phyloP scores from a whole-genome alignment of 64 coral and sea anemone species.

The Stylophora pistillata region DNA sequence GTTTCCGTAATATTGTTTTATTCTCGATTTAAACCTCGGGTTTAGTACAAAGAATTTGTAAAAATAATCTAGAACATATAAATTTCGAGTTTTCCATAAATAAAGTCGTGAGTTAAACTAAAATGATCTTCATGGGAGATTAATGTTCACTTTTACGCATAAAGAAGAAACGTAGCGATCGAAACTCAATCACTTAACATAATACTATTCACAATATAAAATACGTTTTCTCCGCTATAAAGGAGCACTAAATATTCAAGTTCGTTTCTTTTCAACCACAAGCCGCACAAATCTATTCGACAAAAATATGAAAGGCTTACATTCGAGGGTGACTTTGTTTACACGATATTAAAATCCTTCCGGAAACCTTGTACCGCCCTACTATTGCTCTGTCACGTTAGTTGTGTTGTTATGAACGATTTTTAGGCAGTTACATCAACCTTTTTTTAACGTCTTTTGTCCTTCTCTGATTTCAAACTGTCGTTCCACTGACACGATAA shows the following conservation, averaged over 20 bases:
- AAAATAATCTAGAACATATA: constrained; percentile 3
- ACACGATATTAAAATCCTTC: too few relatives aligned
- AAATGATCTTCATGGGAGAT: not conserved
- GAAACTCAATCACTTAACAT: not conserved
- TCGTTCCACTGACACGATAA: not conserved
- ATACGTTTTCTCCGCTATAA: not conserved
- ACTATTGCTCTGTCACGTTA: too few relatives aligned
- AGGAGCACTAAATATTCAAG: not conserved
- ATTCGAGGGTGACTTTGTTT: too few relatives aligned
- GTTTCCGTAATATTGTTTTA: not conserved
- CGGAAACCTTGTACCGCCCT: too few relatives aligned
- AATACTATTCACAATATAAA: not conserved
- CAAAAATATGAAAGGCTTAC: too few relatives aligned
- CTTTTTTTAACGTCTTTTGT: not conserved
- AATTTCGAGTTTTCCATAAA: not conserved
- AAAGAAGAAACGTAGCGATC: not conserved
- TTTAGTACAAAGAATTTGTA: not conserved
- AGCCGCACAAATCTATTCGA: too few relatives aligned
- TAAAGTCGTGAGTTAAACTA: not conserved
- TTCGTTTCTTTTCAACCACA: too few relatives aligned
- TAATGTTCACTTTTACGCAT: not conserved
- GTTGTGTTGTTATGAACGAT: not conserved
- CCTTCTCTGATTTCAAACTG: not conserved
- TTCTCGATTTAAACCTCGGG: not conserved
- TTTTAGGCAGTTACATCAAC: not conserved